Evolutionary conservation across 2,113 vertebrate genomes (phyloP).

Genomic region (Corythaeola cristata): DNA sequence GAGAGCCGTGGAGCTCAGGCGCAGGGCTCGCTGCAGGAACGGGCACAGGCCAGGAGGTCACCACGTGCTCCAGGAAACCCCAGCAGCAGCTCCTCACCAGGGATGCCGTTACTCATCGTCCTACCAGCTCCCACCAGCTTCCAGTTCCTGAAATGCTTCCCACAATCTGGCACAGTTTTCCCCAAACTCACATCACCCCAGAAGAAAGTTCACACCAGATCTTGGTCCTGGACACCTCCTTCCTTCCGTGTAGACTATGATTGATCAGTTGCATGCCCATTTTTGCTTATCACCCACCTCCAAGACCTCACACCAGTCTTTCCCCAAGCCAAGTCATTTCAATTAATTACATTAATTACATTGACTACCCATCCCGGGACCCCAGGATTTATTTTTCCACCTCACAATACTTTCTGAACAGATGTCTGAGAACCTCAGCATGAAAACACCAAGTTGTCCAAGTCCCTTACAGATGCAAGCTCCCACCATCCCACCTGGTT

Average conservation of each 20-base stretch:
- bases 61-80: not conserved
- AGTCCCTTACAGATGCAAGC: not conserved
- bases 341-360: not conserved
- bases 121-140: not conserved
- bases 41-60: not conserved
- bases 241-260: not conserved
- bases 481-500: not conserved
- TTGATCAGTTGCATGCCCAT: accelerated
- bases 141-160: not conserved
- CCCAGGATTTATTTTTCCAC: not conserved
- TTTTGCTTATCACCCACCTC: not conserved
- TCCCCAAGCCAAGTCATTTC: not conserved
- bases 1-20: not conserved
- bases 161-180: not conserved
- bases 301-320: not conserved
- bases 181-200: not conserved
- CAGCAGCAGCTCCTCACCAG: not conserved
- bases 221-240: not conserved
- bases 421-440: not conserved
- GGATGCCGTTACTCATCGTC: not conserved
- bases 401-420: not conserved
- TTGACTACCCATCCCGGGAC: accelerated
- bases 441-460: accelerated
- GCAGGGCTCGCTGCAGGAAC: not conserved
- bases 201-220: not conserved